Evolutionary conservation across 2,113 vertebrate genomes (phyloP), one percentile per base, ranked within the genome.

Genomic region (Tenrec ecaudatus): DNA sequence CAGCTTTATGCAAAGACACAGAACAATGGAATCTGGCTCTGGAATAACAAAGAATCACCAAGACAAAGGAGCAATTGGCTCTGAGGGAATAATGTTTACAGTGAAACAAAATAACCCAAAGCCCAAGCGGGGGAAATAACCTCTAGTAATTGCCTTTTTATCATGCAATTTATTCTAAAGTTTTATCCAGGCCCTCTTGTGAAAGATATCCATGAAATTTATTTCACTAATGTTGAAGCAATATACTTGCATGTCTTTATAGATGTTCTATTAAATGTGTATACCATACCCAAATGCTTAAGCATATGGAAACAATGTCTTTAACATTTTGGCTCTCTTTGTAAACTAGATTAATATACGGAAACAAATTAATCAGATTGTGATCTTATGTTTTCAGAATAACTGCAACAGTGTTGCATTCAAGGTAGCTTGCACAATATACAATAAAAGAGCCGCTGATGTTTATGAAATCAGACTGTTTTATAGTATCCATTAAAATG

Each of bases 1-100:
- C 29, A 92, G 31, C 9, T 60, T 68, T 81, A 43, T 62, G 71
- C 88, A 86, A 68, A 81, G 85, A 75, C 71, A 88, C 77, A 82
- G 62, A 82, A 94, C 92, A 91, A 96, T 82, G 68, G 27, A 93
- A 93, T 77, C n/a, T 7, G 82, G 69, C 85, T 84, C 47, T 94
- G 10, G 8, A 5, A 62, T 90, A 84, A 89, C 86, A 96, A 94
- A 95, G 78, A 58, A 91, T 78, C n/a, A n/a, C 29, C n/a, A 86
- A n/a, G 33, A 68, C 68, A 95, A 96, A 92, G 84, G 53, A 97
- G 80, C 95, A 92, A 86, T 60, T 71, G 86, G 25, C 87, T 92
- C 40, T 87, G 31, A 95, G 80, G 75, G 66, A 90, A 95, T 87
- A 89, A 47, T 15, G 83, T 84, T 19, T 57, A 77, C 83, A 85